A percentile compares a stretch with the other conserved stretches of the same genome.
phyloP scores from a whole-genome alignment of 2,888 invertebrate species.

The Clitarchus hookeri region DNA sequence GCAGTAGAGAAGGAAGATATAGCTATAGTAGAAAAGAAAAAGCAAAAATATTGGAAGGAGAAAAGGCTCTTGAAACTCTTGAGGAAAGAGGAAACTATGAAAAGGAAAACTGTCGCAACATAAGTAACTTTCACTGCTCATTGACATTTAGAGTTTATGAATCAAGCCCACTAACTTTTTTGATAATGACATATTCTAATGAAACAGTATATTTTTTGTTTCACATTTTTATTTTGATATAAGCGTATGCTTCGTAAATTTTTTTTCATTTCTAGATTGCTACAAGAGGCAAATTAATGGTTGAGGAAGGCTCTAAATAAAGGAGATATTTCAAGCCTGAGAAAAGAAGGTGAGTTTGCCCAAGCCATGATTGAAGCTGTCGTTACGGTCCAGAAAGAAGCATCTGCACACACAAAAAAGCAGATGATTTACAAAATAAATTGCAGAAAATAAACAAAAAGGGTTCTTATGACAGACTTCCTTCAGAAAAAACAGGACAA shows the following conservation, averaged over 20 bases:
- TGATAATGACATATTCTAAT: too few species aligned
- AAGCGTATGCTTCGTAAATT: too few species aligned
- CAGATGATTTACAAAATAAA: not conserved
- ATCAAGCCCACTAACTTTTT: too few species aligned
- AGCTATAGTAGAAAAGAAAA: not conserved
- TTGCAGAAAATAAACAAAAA: not conserved
- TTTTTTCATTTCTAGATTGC: not conserved
- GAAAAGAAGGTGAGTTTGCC: not conserved
- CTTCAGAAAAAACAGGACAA: not conserved
- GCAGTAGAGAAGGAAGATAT: not conserved
- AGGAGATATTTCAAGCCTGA: not conserved
- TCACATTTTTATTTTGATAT: too few species aligned
- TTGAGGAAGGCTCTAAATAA: not conserved
- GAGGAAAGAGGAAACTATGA: not conserved
- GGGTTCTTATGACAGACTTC: not conserved
- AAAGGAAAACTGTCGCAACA: not conserved
- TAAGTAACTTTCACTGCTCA: too few species aligned
- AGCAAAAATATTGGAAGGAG: not conserved
- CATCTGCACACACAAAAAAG: not conserved
- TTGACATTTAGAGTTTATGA: too few species aligned
- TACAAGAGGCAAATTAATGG: not conserved
- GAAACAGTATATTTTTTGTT: too few species aligned
- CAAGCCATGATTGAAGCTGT: too few species aligned
- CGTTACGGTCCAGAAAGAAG: not conserved
- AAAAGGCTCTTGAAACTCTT: constrained; percentile 3